These are phyloP conservation scores for Aporrectodea caliginosa DNA, from an alignment of 1,140 invertebrate species.

Conservation along the genomic window DNA sequence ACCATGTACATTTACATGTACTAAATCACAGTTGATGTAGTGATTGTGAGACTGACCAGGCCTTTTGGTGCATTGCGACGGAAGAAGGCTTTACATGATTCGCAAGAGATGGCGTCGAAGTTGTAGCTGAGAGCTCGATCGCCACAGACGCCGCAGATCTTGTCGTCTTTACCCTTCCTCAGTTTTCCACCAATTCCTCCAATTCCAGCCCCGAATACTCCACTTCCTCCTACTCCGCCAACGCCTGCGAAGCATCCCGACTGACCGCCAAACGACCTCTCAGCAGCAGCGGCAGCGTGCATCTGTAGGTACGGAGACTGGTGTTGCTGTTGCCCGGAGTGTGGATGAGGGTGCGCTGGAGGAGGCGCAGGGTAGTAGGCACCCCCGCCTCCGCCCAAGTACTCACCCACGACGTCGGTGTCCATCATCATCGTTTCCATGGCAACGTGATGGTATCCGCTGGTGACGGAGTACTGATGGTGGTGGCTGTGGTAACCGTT, in stretches of 20 bases:
- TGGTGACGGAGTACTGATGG: neutral
- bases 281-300: too few relatives aligned
- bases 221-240: neutral
- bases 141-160: too few relatives aligned
- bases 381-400: neutral
- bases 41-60: too few relatives aligned
- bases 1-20: too few relatives aligned
- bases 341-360: neutral
- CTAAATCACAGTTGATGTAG: too few relatives aligned
- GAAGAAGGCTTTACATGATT: too few relatives aligned
- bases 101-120: too few relatives aligned
- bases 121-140: too few relatives aligned
- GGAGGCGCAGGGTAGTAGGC: neutral
- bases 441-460: neutral
- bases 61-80: too few relatives aligned
- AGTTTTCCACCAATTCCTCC: neutral
- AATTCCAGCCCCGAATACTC: neutral
- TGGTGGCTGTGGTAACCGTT: neutral
- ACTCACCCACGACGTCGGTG: neutral
- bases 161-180: neutral
- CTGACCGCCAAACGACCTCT: neutral
- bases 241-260: neutral
- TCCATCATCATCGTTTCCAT: neutral
- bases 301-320: neutral
- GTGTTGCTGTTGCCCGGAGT: neutral